Base-by-base conservation (phyloP, 2,797 vertebrate genomes). In the Petrocephalus sullivani region DNA sequence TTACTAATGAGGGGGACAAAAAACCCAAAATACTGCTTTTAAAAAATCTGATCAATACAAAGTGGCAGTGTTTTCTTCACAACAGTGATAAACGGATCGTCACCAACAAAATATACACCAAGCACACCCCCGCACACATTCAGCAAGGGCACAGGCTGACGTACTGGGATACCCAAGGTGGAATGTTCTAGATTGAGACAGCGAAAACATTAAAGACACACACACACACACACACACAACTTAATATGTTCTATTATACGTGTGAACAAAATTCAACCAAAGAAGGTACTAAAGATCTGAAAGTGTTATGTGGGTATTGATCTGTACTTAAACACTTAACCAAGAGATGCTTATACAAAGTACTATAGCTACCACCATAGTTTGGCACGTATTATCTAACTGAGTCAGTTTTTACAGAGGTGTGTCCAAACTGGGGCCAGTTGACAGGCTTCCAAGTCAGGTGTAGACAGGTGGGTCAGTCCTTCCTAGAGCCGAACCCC, bases 341-440 rank as follows among this genome's bases (percentile, higher is more conserved):
- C 75, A 53, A 88, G 67, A 75, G 75, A 85, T 67, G 83, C 61
- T 58, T 46, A 49, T 86, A 88, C 88, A 85, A 88, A 86, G 82
- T 57, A 85, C 84, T 93, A 90, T 46, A 92, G 91, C 93, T 93
- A 93, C 91, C 88, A 87, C 90, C 60, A 91, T 89, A 90, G 67
- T 92, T 92, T 94, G 93, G 93, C 93, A 94, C 92, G 91, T 90
- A 90, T 83, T 87, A 93, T 90, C 92, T 92, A 92, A 90, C 91
- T 90, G 58, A 88, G 64, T 81, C 64, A 64, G 54, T 75, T 92
- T n/a, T n/a, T n/a, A 93, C 90, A 89, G 90, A 91, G 89, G 88
- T 92, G 90, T 60, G 89, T 92, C 91, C 89, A 78, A 90, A 89
- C 90, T 75, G 33, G 64, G 46, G 56, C 61, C 41, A 51, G 41